A percentile compares a stretch with the other conserved stretches of the same genome.
Conservation (phyloP, 2,888 invertebrate genomes). For the Coelinius sp. region DNA sequence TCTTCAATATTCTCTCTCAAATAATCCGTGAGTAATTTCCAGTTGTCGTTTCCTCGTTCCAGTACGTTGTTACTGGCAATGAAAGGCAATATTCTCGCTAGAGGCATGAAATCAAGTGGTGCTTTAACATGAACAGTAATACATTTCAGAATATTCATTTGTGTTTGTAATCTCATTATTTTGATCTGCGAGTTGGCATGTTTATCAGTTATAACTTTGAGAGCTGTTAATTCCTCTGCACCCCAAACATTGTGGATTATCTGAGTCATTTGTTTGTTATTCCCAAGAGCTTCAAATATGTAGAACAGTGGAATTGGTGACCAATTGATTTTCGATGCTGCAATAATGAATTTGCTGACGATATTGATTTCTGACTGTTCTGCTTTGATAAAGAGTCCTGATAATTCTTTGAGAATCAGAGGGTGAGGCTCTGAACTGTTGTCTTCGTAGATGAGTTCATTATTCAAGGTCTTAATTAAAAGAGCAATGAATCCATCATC, state of each 20-base stretch:
- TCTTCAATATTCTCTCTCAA: conserved; percentile 31
- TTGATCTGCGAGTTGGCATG: conserved; percentile 54
- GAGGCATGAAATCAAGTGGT: conserved; percentile 46
- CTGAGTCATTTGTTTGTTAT: neutral
- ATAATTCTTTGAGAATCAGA: conserved; percentile 54
- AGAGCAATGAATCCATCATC: conserved; percentile 52
- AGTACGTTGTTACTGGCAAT: too few species aligned
- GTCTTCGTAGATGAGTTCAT: conserved; percentile 61
- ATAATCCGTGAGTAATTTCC: conserved; percentile 9
- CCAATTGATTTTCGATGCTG: conserved; percentile 58
- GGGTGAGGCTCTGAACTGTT: conserved; percentile 48
- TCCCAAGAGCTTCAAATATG: conserved; percentile 52
- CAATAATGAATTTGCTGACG: conserved; percentile 52
- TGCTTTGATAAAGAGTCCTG: conserved; percentile 50
- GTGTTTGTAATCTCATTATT: conserved; percentile 55
- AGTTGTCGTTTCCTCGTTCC: neutral
- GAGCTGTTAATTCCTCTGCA: conserved; percentile 48
- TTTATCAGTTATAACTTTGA: conserved; percentile 53
- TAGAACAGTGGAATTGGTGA: conserved; percentile 67
- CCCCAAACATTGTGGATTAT: conserved; percentile 49
- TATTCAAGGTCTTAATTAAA: conserved; percentile 58
- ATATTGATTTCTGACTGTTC: conserved; percentile 44
- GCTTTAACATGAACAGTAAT: conserved; percentile 51
- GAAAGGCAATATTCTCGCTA: conserved; percentile 47
- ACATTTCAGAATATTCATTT: conserved; percentile 61